Conservation (phyloP, 2,113 vertebrate species). For the Oncorhynchus mykiss region DNA sequence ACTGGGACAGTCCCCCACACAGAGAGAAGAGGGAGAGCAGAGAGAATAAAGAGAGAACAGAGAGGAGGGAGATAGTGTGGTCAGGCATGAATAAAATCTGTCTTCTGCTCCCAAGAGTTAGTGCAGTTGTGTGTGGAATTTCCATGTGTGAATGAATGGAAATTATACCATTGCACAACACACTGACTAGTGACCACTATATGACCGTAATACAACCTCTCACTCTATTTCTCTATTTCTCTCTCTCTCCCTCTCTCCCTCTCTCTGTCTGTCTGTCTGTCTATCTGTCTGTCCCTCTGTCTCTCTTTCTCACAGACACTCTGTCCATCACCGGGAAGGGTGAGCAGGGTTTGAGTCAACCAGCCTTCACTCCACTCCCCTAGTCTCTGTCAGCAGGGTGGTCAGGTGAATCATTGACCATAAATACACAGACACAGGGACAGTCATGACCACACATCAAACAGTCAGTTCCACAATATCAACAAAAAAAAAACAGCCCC, state of each 20-base stretch:
- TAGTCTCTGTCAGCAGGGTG: neutral
- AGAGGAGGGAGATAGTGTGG: neutral
- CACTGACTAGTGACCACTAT: neutral
- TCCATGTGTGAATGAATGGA: neutral
- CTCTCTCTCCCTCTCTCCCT: neutral
- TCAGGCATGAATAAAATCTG: neutral
- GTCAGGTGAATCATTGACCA: conserved; percentile 2
- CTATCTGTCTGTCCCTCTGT: neutral
- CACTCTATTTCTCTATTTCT: neutral
- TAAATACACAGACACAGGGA: neutral
- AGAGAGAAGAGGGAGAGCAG: neutral
- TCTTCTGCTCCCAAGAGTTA: neutral
- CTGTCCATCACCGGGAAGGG: neutral
- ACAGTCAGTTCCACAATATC: neutral
- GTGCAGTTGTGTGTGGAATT: neutral
- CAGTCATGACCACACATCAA: neutral
- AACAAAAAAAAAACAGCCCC: neutral
- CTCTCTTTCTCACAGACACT: neutral
- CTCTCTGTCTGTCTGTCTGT: too few species aligned
- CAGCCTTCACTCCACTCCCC: neutral
- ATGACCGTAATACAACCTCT: neutral
- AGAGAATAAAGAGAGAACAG: neutral
- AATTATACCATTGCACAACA: neutral
- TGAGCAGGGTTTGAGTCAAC: too few species aligned
- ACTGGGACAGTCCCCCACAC: conserved; percentile 1